A percentile compares a stretch with the other conserved stretches of the same genome.
phyloP scores from a whole-genome alignment of 2,113 vertebrate species.

The human (Homo sapiens) region DNA sequence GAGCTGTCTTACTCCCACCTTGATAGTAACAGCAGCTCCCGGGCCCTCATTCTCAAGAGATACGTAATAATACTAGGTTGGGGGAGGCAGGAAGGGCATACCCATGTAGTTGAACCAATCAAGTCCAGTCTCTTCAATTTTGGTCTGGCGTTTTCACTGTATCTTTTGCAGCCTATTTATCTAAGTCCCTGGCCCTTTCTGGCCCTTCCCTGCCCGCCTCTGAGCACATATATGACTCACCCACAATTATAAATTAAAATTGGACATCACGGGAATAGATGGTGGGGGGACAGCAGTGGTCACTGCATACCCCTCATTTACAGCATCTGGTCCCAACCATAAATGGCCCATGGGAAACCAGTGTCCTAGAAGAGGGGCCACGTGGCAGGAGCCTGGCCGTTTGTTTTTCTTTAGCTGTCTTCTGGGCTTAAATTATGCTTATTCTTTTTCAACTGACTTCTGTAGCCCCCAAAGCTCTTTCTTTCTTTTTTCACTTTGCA shows the following conservation, averaged over 20 bases:
- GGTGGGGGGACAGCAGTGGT: background rate
- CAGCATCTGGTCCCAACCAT: slow-evolving; percentile 36
- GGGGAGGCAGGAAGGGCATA: background rate
- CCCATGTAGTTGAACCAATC: background rate
- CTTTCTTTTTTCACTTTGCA: background rate
- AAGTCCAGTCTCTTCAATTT: slow-evolving; percentile 49
- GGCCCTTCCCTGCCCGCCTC: background rate
- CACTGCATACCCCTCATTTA: slow-evolving; percentile 47
- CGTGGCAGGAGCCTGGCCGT: slow-evolving; percentile 12
- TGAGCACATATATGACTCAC: slow-evolving; percentile 23
- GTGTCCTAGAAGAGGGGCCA: background rate
- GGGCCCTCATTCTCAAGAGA: background rate
- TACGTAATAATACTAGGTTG: background rate
- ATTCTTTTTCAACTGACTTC: background rate
- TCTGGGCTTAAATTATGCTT: slow-evolving; percentile 18
- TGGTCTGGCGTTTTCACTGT: slow-evolving; percentile 62
- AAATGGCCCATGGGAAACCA: background rate
- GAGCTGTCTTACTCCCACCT: background rate
- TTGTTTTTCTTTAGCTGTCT: background rate
- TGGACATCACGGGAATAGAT: background rate
- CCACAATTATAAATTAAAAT: slow-evolving; percentile 66
- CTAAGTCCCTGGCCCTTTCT: background rate
- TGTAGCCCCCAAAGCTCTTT: background rate
- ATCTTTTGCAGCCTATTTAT: slow-evolving; percentile 63
- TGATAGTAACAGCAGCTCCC: background rate